Conservation (phyloP, 2,113 vertebrate genomes). For the Mixornis gularis region DNA sequence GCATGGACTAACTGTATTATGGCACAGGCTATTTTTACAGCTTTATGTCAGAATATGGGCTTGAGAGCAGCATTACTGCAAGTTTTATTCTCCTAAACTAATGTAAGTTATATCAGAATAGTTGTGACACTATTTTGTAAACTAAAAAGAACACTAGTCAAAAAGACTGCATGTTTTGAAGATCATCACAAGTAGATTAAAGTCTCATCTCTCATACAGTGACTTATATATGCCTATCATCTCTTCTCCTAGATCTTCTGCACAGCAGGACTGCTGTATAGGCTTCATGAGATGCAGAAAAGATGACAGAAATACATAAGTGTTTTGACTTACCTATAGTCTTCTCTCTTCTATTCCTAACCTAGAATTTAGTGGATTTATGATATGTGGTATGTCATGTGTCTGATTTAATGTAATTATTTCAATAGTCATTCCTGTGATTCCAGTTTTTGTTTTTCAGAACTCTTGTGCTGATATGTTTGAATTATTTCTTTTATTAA, state of each 20-base stretch:
- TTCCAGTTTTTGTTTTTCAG: background rate
- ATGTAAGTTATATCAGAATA: background rate
- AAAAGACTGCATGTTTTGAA: conserved; percentile 17
- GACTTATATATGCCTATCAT: conserved; percentile 43
- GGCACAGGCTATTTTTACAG: background rate
- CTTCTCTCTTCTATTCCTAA: conserved; percentile 13
- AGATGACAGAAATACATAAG: conserved; percentile 43
- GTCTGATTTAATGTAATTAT: conserved; percentile 31
- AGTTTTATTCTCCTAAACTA: background rate
- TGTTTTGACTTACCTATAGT: conserved; percentile 34
- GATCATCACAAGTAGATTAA: conserved; percentile 29
- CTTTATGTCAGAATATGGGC: background rate
- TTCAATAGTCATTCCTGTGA: background rate
- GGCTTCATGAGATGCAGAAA: conserved; percentile 7
- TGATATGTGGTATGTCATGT: background rate
- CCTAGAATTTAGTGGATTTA: background rate
- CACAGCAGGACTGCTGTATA: conserved; percentile 3
- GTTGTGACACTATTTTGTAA: conserved; percentile 47
- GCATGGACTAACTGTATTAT: background rate
- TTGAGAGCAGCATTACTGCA: background rate
- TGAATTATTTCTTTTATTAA: conserved; percentile 11
- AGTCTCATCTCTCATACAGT: conserved; percentile 27
- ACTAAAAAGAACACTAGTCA: conserved; percentile 38
- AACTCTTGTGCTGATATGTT: background rate
- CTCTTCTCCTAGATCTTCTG: background rate